phyloP scores from a whole-genome alignment of 2,113 vertebrate species.

The Lycaon pictus region DNA sequence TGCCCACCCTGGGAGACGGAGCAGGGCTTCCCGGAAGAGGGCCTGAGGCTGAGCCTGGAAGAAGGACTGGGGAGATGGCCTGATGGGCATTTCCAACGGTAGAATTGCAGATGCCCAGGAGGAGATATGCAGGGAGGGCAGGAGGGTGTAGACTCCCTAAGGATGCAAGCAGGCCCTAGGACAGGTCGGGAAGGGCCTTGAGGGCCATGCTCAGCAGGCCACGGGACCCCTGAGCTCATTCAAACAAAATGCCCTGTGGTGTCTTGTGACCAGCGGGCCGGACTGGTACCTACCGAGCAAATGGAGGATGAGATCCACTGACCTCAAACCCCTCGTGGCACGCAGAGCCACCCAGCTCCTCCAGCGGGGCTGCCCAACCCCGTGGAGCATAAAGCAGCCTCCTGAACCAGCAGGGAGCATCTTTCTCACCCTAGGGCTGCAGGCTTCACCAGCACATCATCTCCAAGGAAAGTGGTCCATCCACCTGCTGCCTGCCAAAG shows the following conservation, averaged over 20 bases:
- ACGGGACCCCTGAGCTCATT: neutral
- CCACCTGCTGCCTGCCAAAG: neutral
- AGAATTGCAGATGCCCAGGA: neutral
- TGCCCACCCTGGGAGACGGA: neutral
- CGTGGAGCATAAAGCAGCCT: too few species aligned
- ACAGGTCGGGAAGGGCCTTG: neutral
- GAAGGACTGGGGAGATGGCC: neutral
- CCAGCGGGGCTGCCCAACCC: neutral
- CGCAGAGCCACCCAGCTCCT: neutral
- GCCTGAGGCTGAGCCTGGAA: neutral
- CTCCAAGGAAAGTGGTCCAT: fast-evolving
- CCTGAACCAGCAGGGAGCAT: neutral
- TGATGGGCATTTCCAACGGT: fast-evolving
- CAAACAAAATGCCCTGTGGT: neutral
- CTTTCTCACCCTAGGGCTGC: neutral
- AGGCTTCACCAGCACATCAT: fast-evolving
- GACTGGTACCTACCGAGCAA: neutral
- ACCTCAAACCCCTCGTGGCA: neutral
- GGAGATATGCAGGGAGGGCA: fast-evolving
- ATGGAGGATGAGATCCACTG: neutral
- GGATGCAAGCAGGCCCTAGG: neutral
- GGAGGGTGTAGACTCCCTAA: neutral
- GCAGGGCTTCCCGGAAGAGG: neutral
- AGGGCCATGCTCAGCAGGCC: neutral
- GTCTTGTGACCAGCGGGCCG: neutral